Evolutionary conservation across 2,888 invertebrate genomes (phyloP), one percentile per base, ranked within the genome.

Genomic region (Thalpophila matura): DNA sequence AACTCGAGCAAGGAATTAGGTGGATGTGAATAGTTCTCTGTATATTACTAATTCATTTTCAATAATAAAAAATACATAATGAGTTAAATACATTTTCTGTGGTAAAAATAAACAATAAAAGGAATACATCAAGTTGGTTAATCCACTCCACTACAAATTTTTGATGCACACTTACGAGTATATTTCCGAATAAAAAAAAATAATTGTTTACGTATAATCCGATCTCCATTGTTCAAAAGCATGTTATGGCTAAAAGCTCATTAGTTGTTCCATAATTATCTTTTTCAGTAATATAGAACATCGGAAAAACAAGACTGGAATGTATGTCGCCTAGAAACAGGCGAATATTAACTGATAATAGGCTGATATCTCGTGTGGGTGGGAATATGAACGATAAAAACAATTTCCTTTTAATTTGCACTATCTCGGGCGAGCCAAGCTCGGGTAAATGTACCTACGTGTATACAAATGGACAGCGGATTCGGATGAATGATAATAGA

Each of bases 401-500:
- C 33, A 50, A 67, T 56, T 70, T 62, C 45, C 31, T 60, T 68
- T 76, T 65, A 56, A 73, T 79, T 69, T 65, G 45, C 61, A 69
- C 46, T 67, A 64, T 69, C 43, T 60, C 62, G 59, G 50, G 43
- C 54, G 76, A 76, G 77, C 72, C 66, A 77, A 72, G 77, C 67
- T 79, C 76, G 27, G 56, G 29, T 62, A 47, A 57, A 61, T 50
- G 56, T 60, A 50, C 20, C 58, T 60, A 66, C 43, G 40, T 55
- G 66, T 73, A 54, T 64, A 76, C 57, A 73, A 75, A 55, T 73
- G 60, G 67, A 73, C 67, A 67, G 64, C 55, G 61, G 29, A 22
- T 61, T 59, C 12, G 35, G 50, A 64, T 73, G 46, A 69, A 42
- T 75, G 46, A 72, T 63, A 66, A 65, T 42, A 50, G 20, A 40